Base-by-base conservation (phyloP, 1,140 invertebrate species). In the Papilio dardanus region DNA sequence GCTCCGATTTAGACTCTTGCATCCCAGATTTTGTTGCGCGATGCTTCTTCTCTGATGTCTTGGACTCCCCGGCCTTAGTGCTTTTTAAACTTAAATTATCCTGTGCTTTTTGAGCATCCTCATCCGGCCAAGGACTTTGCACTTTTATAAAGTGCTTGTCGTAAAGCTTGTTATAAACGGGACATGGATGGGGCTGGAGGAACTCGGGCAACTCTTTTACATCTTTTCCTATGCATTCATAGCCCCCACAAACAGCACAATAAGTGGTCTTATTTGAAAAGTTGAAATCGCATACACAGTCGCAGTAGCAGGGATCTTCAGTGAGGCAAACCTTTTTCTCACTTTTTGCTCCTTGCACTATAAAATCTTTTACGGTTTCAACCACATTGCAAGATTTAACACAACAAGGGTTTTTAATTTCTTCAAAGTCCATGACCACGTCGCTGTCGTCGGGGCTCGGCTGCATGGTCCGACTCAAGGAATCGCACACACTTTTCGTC, bases 81-180 rank as follows among this genome's bases (percentile, higher is more conserved):
- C 85, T 88, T 79, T 88, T 90, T 19, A 71, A 74, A 68, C 85
- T 90, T 16, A 80, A 67, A 5, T 79, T 82, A 73, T 87, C 87
- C 30, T 74, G 31, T 31, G 30, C 78, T 66, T 80, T 81, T 50
- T 83, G 80, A 42, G 74, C 71, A 35, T 84, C 77, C 68, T 88
- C 88, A 35, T 90, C 87, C 35, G 89, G 87, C 84, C 86, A 92
- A 5, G 88, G 88, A 76, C 78, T 90, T 74, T 78, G 74, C 28
- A 83, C 78, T 80, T 87, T 84, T 66, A 91, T 88, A 16, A 86
- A 83, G 62, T 87, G 87, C 77, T 88, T 93, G 75, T 93, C 88
- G 75, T 93, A 92, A 35, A 91, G 71, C 77, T 93, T 93, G 66
- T 93, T 86, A 74, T 91, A 93, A 28, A 93, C 84, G 3, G 91